These are phyloP conservation scores for Hyposoter dolosus DNA, from an alignment of 2,888 invertebrate genomes.

Conservation along the genomic window DNA sequence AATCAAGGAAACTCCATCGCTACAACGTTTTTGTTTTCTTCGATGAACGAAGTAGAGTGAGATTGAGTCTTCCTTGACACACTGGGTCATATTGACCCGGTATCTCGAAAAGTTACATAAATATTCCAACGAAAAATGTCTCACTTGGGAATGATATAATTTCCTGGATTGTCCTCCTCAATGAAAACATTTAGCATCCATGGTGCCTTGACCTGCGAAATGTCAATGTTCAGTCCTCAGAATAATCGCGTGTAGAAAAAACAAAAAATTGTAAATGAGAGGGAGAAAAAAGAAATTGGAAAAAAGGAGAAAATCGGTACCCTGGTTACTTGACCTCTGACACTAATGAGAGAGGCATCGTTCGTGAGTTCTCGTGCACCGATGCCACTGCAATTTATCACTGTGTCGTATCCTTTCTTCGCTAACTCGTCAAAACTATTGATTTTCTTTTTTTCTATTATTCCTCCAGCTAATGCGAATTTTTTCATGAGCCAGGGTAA, in stretches of 20 bases:
- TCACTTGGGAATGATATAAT: constrained; percentile 93
- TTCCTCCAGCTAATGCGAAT: constrained; percentile 88
- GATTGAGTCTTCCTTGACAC: too few relatives aligned
- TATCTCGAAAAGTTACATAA: too few relatives aligned
- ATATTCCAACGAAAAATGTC: constrained; percentile 66
- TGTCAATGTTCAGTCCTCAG: background rate
- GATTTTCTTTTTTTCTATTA: constrained; percentile 85
- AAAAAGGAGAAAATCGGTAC: constrained; percentile 81
- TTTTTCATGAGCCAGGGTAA: constrained; percentile 89
- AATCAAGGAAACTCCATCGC: too few relatives aligned
- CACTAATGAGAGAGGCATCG: constrained; percentile 88
- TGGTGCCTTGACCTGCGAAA: constrained; percentile 88
- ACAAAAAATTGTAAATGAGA: constrained; percentile 30
- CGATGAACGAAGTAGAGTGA: too few relatives aligned
- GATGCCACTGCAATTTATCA: constrained; percentile 93
- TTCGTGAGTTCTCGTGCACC: constrained; percentile 88
- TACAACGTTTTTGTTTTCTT: too few relatives aligned
- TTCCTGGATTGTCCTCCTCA: constrained; percentile 87
- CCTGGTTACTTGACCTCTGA: constrained; percentile 91
- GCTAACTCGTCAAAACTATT: constrained; percentile 86
- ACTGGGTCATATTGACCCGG: too few relatives aligned
- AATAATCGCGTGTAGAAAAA: background rate
- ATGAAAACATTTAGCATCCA: constrained; percentile 88
- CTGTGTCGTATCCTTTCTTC: constrained; percentile 86
- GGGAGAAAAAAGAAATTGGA: background rate